phyloP scores from a whole-genome alignment of 2,888 invertebrate genomes.

The Apoda limacodes region DNA sequence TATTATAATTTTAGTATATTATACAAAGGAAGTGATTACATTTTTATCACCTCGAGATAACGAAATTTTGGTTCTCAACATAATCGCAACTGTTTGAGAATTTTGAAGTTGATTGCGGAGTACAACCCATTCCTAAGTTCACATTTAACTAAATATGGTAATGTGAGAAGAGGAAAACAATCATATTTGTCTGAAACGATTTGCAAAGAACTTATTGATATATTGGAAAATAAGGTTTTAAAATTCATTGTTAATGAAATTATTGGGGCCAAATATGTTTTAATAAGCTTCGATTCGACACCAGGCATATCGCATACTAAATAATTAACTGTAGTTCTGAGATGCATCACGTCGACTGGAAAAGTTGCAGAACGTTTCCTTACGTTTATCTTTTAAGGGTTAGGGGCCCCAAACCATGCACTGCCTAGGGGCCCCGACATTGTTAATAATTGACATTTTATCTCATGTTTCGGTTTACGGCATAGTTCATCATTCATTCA shows the following conservation, averaged over 20 bases:
- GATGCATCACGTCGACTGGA: conserved; percentile 10
- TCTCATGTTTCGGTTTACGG: too few relatives aligned
- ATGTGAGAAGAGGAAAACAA: conserved; percentile 8
- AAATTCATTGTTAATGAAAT: conserved; percentile 9
- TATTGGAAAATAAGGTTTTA: conserved; percentile 10
- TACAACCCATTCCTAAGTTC: conserved; percentile 8
- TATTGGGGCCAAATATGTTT: conserved; percentile 11
- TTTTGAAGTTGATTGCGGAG: conserved; percentile 10
- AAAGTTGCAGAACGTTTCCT: conserved; percentile 11
- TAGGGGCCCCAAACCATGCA: too few relatives aligned
- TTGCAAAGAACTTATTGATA: too few relatives aligned
- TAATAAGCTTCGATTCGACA: conserved; percentile 12
- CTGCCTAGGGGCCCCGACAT: too few relatives aligned
- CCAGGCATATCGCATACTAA: conserved; percentile 14
- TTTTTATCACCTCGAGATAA: conserved; percentile 9
- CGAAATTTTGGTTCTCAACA: conserved; percentile 8
- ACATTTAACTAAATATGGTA: too few relatives aligned
- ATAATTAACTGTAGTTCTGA: conserved; percentile 12
- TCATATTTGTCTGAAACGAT: conserved; percentile 10
- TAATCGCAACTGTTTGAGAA: conserved; percentile 11
- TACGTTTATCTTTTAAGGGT: conserved; percentile 12
- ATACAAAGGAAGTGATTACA: conserved; percentile 5
- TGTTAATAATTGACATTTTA: too few relatives aligned
- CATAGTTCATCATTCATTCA: too few relatives aligned
- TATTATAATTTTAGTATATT: too few relatives aligned